phyloP scores from a whole-genome alignment of 2,888 invertebrate species.

The Eupithecia abbreviata region DNA sequence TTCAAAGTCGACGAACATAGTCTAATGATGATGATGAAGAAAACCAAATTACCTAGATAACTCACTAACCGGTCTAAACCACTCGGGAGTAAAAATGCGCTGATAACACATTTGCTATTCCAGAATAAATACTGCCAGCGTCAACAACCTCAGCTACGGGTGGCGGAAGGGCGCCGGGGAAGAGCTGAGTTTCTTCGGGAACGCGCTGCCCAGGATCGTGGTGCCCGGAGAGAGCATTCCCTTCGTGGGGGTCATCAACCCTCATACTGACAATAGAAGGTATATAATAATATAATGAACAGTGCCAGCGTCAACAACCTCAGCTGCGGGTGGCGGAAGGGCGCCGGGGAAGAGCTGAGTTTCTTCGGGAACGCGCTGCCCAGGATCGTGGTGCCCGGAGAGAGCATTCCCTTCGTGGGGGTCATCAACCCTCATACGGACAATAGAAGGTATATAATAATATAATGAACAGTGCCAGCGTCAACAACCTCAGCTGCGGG shows the following conservation, averaged over 20 bases:
- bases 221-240: conserved; percentile 65
- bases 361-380: conserved; percentile 52
- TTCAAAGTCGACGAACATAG: too few species aligned
- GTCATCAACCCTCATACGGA: conserved; percentile 50
- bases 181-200: conserved; percentile 55
- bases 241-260: conserved; percentile 59
- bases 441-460: conserved; percentile 50
- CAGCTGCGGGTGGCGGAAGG: conserved; percentile 55
- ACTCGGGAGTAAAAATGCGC: too few species aligned
- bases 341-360: conserved; percentile 66
- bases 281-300: conserved; percentile 23
- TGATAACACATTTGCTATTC: neutral
- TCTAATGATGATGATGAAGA: too few species aligned
- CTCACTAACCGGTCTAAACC: too few species aligned
- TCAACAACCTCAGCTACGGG: conserved; percentile 49
- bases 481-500: conserved; percentile 48
- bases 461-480: too few species aligned
- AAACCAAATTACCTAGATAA: too few species aligned
- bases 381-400: conserved; percentile 59
- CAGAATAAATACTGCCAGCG: conserved; percentile 37
- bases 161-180: conserved; percentile 66
- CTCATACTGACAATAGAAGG: conserved; percentile 56
- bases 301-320: conserved; percentile 41
- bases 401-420: conserved; percentile 66
- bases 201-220: conserved; percentile 53